Conservation (phyloP, 2,113 vertebrate genomes). For the Siniperca chuatsi region DNA sequence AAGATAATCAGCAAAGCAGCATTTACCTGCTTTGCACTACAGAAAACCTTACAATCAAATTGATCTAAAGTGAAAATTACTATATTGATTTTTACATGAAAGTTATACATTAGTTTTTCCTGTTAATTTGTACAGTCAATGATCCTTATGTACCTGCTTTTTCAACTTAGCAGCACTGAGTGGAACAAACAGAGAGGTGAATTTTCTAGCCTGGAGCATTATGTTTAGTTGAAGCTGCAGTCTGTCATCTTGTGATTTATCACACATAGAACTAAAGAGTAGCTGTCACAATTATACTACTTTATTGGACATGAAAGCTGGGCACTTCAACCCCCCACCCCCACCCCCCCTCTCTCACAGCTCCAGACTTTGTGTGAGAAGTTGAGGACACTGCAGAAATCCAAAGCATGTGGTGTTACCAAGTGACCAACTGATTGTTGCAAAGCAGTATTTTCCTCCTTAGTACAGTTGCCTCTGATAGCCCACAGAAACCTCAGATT, state of each 20-base stretch:
- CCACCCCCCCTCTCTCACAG: conserved; percentile 26
- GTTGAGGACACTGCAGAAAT: conserved; percentile 54
- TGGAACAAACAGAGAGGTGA: conserved; percentile 32
- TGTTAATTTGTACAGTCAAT: conserved; percentile 19
- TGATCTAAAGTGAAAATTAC: not conserved
- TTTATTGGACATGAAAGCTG: conserved; percentile 78
- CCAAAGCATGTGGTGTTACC: conserved; percentile 47
- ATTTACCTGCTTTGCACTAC: not conserved
- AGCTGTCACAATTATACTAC: conserved; percentile 76
- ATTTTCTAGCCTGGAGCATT: conserved; percentile 68
- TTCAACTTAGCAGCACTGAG: conserved; percentile 13
- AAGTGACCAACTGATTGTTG: conserved; percentile 24
- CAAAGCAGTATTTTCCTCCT: not conserved
- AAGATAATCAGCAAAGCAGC: not conserved
- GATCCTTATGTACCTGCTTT: conserved; percentile 16
- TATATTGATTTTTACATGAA: not conserved
- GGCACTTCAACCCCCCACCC: conserved; percentile 23
- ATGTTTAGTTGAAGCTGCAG: conserved; percentile 80
- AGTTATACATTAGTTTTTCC: not conserved
- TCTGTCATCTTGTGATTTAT: conserved; percentile 84
- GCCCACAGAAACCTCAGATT: not conserved
- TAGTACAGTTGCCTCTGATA: not conserved
- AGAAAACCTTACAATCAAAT: not conserved
- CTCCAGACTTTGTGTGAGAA: conserved; percentile 59
- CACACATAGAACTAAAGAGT: conserved; percentile 69